These are phyloP conservation scores for Apamea crenata DNA, from an alignment of 2,888 invertebrate species.

Conservation along the genomic window DNA sequence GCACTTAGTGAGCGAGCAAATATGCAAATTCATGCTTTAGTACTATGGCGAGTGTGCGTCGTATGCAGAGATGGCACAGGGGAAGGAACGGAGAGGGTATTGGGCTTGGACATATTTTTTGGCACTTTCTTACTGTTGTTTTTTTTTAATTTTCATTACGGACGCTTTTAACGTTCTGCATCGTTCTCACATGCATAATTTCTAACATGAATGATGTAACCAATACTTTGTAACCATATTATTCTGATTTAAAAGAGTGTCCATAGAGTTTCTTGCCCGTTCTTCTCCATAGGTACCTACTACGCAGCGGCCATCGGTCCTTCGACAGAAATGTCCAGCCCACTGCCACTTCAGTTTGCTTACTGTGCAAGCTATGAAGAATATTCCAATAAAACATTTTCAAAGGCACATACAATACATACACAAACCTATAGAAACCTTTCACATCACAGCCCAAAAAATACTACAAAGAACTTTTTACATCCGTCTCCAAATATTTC, in stretches of 20 bases:
- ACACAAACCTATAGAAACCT: not conserved
- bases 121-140: no score
- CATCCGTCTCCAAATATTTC: constrained; percentile 70
- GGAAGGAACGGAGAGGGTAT: constrained; percentile 67
- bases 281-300: no score
- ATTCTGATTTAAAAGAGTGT: no score
- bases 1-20: constrained; percentile 88
- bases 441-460: constrained; percentile 8
- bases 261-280: no score
- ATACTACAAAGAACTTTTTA: constrained; percentile 20
- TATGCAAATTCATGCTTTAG: constrained; percentile 89
- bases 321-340: no score
- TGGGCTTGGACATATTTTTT: not conserved
- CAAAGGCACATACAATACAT: constrained; percentile 1
- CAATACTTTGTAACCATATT: no score
- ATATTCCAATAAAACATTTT: not conserved
- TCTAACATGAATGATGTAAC: no score
- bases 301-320: no score
- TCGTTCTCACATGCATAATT: no score
- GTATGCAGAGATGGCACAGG: constrained; percentile 76
- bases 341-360: no score
- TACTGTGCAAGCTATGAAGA: not conserved
- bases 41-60: constrained; percentile 81
- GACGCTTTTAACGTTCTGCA: no score
- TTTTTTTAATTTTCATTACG: no score